Evolutionary conservation across 2,888 invertebrate species (phyloP).

Genomic region (Odontocerum albicorne): DNA sequence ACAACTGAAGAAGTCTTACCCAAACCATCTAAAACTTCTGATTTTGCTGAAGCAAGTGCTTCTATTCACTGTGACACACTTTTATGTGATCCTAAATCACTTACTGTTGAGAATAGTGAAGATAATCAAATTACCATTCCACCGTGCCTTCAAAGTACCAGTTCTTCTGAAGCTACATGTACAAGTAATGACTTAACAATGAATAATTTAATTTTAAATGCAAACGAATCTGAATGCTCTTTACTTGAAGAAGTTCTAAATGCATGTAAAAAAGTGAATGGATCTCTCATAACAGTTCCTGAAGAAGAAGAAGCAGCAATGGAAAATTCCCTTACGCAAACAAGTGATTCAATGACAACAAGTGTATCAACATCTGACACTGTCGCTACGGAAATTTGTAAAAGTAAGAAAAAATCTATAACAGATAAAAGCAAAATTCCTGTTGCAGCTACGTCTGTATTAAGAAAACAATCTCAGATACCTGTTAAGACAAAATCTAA

Average conservation of each 20-base stretch:
- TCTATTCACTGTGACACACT: too few species aligned
- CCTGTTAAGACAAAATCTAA: conserved; percentile 49
- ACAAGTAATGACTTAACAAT: not conserved
- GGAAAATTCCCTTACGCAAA: conserved; percentile 58
- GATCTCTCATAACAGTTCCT: conserved; percentile 59
- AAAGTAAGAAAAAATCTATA: conserved; percentile 49
- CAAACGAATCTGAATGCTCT: conserved; percentile 48
- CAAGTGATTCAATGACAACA: conserved; percentile 67
- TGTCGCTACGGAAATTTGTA: conserved; percentile 65
- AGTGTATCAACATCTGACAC: conserved; percentile 73
- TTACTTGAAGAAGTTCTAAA: conserved; percentile 53
- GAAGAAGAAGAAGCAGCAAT: conserved; percentile 64
- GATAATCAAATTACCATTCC: not conserved
- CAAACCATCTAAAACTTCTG: not conserved
- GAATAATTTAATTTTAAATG: conserved; percentile 5
- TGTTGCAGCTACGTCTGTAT: conserved; percentile 53
- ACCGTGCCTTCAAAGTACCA: not conserved
- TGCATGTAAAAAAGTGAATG: conserved; percentile 52
- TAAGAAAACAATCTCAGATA: conserved; percentile 54
- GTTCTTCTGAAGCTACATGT: not conserved
- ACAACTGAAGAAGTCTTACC: not conserved
- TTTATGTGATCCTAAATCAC: too few species aligned
- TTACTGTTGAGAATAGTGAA: not conserved
- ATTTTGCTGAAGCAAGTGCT: not conserved
- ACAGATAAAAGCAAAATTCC: conserved; percentile 61